phyloP scores from a whole-genome alignment of 2,797 vertebrate species.

The Peromyscus attwateri region DNA sequence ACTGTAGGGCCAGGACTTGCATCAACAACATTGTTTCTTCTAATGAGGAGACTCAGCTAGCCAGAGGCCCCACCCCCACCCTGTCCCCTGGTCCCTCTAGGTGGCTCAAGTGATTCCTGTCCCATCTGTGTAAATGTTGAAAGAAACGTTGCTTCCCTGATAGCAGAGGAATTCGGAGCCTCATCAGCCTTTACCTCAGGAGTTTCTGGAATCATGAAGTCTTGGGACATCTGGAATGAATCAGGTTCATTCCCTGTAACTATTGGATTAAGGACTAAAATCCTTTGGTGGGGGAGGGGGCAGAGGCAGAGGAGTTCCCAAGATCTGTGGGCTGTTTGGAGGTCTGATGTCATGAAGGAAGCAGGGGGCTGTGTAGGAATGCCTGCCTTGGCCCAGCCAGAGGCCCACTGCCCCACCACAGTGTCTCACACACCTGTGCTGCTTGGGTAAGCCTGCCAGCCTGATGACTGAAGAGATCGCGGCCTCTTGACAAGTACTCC shows the following conservation, averaged over 20 bases:
- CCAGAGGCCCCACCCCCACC: neutral
- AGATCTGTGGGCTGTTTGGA: slow-evolving; percentile 7
- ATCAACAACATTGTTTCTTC: neutral
- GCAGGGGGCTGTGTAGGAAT: neutral
- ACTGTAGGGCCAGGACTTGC: neutral
- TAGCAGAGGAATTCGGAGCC: slow-evolving; percentile 70
- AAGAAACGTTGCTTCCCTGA: slow-evolving; percentile 57
- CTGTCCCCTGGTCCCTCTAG: neutral
- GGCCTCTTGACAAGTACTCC: neutral
- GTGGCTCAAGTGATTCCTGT: neutral
- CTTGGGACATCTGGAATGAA: slow-evolving; percentile 86
- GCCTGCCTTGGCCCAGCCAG: slow-evolving; percentile 4
- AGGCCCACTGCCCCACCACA: neutral
- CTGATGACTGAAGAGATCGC: neutral
- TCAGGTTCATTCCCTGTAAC: slow-evolving; percentile 79
- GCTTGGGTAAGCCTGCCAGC: neutral
- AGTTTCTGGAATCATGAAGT: slow-evolving; percentile 82
- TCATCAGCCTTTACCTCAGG: slow-evolving; percentile 72
- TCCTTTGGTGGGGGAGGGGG: neutral
- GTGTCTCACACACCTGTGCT: neutral
- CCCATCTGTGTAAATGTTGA: slow-evolving; percentile 45
- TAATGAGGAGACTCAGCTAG: neutral
- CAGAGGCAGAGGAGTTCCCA: slow-evolving; percentile 72
- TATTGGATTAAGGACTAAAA: slow-evolving; percentile 80
- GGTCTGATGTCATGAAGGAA: neutral